Evolutionary conservation across 2,888 invertebrate species (phyloP).

Genomic region (Octodonta nipae): DNA sequence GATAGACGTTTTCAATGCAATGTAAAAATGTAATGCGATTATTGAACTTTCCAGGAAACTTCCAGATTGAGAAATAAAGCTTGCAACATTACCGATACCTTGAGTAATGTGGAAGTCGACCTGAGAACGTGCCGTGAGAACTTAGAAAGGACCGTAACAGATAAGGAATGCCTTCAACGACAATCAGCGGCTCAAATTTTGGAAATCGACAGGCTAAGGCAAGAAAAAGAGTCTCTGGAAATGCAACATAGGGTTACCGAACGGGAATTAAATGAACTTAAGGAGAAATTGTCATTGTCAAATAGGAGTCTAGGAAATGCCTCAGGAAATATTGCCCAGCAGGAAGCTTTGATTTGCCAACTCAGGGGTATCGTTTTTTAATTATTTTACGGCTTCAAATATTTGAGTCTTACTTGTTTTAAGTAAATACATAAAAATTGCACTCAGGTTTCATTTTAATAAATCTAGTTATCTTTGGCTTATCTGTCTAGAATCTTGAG

Average conservation of each 20-base stretch:
- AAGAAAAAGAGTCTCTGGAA: slow-evolving; percentile 63
- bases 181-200: slow-evolving; percentile 58
- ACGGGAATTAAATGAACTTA: slow-evolving; percentile 53
- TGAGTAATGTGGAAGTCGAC: slow-evolving; percentile 51
- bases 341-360: slow-evolving; percentile 54
- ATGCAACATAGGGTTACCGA: slow-evolving; percentile 60
- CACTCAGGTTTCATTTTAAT: no score
- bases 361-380: slow-evolving; percentile 54
- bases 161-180: slow-evolving; percentile 62
- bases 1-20: no score
- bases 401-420: no score
- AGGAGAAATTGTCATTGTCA: slow-evolving; percentile 52
- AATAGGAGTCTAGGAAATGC: slow-evolving; percentile 52
- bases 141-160: slow-evolving; percentile 48
- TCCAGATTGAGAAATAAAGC: slow-evolving; percentile 34
- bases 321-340: slow-evolving; percentile 54
- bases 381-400: no score
- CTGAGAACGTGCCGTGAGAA: slow-evolving; percentile 52
- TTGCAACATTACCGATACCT: slow-evolving; percentile 44
- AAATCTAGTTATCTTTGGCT: no score
- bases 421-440: no score
- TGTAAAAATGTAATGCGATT: neutral
- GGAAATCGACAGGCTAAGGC: slow-evolving; percentile 58
- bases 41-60: slow-evolving; percentile 26
- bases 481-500: no score